Conservation (phyloP, 2,888 invertebrate genomes). For the Barypeithes pellucidus region DNA sequence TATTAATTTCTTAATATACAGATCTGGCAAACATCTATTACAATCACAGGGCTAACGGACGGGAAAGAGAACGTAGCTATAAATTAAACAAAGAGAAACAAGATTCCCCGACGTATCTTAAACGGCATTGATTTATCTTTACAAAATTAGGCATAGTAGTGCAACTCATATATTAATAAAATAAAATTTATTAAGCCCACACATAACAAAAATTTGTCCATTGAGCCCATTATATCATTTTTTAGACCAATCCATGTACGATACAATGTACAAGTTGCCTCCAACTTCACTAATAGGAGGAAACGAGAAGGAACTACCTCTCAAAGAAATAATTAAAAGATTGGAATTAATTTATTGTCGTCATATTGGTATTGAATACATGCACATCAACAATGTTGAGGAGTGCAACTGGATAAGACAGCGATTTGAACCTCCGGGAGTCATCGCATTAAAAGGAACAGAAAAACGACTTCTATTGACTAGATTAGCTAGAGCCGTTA, state of each 20-base stretch:
- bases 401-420: constrained; percentile 99
- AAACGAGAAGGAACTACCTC: constrained; percentile 88
- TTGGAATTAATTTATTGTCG: constrained; percentile 96
- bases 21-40: no score
- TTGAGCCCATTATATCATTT: no score
- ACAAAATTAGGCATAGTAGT: no score
- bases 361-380: constrained; percentile 98
- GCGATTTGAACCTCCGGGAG: constrained; percentile 93
- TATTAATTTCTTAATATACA: no score
- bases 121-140: no score
- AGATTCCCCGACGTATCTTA: no score
- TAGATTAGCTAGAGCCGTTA: constrained; percentile 88
- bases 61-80: no score
- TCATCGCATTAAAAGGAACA: constrained; percentile 87
- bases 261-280: constrained; percentile 95
- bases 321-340: constrained; percentile 93
- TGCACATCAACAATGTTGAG: constrained; percentile 98
- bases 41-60: no score
- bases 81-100: no score
- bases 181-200: no score
- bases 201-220: no score
- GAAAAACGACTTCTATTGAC: constrained; percentile 95
- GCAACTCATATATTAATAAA: no score
- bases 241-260: constrained; percentile 83
- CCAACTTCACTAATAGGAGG: constrained; percentile 98